Conservation (phyloP, 2,797 vertebrate species). For the Scyliorhinus canicula region DNA sequence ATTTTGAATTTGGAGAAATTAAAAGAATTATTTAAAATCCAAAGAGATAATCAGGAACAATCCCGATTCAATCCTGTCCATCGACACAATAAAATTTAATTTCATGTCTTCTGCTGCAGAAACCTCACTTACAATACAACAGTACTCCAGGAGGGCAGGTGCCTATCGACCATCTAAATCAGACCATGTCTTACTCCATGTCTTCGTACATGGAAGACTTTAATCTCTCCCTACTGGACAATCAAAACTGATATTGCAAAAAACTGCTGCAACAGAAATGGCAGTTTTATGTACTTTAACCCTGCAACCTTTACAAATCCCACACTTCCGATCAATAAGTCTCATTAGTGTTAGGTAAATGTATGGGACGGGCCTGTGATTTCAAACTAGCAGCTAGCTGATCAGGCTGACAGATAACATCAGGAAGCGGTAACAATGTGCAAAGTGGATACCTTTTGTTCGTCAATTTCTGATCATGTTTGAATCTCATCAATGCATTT, state of each 20-base stretch:
- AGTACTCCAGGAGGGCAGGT: neutral
- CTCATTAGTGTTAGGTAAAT: conserved; percentile 64
- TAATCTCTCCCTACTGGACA: conserved; percentile 62
- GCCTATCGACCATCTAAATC: neutral
- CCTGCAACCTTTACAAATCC: conserved; percentile 61
- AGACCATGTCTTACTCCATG: neutral
- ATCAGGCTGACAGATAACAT: neutral
- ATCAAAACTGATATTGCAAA: conserved; percentile 53
- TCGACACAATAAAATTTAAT: neutral
- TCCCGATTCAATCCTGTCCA: neutral
- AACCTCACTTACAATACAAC: neutral
- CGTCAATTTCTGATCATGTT: conserved; percentile 17
- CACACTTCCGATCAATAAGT: conserved; percentile 63
- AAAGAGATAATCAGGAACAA: neutral
- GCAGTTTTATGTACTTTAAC: conserved; percentile 62
- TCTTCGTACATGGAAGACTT: conserved; percentile 50
- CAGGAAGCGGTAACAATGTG: conserved; percentile 15
- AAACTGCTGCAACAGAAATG: conserved; percentile 55
- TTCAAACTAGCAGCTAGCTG: conserved; percentile 16
- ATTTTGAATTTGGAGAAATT: neutral
- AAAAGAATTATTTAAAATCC: neutral
- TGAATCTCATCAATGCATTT: neutral
- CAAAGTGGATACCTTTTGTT: neutral
- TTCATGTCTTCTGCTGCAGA: neutral
- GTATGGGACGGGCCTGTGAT: conserved; percentile 50